These are phyloP conservation scores for Tyrannus savana DNA, from an alignment of 2,113 vertebrate species.

Conservation along the genomic window DNA sequence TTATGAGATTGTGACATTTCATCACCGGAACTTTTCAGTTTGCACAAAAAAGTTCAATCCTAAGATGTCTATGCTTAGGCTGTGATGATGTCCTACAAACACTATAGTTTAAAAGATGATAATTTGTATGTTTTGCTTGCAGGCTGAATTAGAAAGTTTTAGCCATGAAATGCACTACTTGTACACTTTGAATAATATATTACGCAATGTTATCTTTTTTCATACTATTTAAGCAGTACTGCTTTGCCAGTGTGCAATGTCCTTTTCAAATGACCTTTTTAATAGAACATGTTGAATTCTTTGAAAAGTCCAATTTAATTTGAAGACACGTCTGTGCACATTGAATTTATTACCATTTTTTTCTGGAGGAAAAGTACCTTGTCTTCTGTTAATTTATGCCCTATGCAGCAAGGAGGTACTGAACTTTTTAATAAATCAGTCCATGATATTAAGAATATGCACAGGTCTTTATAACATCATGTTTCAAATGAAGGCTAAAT, in stretches of 20 bases:
- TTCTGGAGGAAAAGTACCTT: background rate
- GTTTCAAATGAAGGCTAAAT: background rate
- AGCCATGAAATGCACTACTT: background rate
- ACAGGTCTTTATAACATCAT: background rate
- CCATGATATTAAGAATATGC: background rate
- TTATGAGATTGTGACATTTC: background rate
- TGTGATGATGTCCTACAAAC: background rate
- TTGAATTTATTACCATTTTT: background rate
- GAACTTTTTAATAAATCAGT: background rate
- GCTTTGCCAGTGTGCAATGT: background rate
- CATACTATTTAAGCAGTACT: background rate
- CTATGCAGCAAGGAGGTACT: background rate
- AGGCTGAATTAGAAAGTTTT: background rate
- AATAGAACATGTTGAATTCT: background rate
- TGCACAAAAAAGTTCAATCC: background rate
- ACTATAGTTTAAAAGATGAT: background rate
- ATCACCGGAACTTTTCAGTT: background rate
- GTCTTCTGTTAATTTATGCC: background rate
- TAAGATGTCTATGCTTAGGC: background rate
- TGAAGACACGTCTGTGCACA: background rate
- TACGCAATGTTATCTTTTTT: background rate
- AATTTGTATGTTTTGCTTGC: background rate
- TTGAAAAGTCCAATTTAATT: background rate
- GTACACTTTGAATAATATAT: background rate
- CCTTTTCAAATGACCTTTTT: conserved; percentile 14